Evolutionary conservation across 2,888 invertebrate species (phyloP), one percentile per base, ranked within the genome.

Genomic region (Apamea anceps): DNA sequence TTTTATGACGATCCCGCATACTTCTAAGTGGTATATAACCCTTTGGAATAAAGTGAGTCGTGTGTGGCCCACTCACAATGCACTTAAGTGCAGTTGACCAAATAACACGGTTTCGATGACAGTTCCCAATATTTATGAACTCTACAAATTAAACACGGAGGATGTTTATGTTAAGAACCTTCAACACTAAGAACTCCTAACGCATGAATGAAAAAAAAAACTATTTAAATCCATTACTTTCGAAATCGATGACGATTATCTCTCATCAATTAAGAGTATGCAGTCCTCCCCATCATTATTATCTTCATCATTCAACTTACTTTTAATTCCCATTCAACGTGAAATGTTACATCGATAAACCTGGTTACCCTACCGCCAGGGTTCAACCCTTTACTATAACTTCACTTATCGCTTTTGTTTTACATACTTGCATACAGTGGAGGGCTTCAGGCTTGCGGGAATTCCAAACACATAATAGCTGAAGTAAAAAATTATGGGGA

Each of bases 1-100:
- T 92, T 91, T 93, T 91, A 92, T 91, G 90, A 89, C 81, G 87
- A 91, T 89, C 92, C 93, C 93, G 91, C 90, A 92, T 91, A 90
- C 87, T 89, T 91, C 88, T 85, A 88, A 90, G 89, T 89, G 88
- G 90, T 90, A 84, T 90, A 85, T 87, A 90, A 90, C 90, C 92
- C 91, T 90, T 91, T 89, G 72, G 85, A 88, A 86, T 87, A 77
- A 85, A 90, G 78, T 83, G 73, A 85, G 86, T 86, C 88, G 91
- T 91, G 91, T 92, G 93, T 92, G 91, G 92, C 83, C 92, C 77
- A 77, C 79, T 82, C 80, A 78, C 73, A 77, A 77, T 45, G 66
- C 82, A 81, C 82, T 86, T 72, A 85, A 85, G 62, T 15, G 71
- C 70, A 79, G 77, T 79, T 82, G 85, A 80, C 81, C 81, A 88